These are phyloP conservation scores for Sclerodermus sp. DNA, from an alignment of 2,888 invertebrate genomes.

Conservation along the genomic window DNA sequence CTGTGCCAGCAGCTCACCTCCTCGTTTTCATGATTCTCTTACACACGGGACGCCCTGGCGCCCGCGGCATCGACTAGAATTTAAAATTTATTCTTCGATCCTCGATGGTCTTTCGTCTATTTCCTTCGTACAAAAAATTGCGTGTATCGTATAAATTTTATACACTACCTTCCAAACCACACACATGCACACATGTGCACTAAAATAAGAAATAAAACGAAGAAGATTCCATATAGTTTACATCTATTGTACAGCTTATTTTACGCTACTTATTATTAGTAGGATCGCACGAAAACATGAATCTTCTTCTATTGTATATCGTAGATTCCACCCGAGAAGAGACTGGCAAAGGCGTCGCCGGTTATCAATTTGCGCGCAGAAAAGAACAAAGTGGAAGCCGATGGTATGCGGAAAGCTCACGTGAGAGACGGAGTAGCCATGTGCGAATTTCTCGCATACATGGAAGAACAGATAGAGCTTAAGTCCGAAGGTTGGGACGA, in stretches of 20 bases:
- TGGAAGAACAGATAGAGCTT: slow-evolving; percentile 62
- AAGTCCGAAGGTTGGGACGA: slow-evolving; percentile 67
- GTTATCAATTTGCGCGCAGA: slow-evolving; percentile 83
- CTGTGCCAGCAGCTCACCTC: slow-evolving; percentile 24
- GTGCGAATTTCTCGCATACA: slow-evolving; percentile 79
- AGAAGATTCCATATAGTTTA: background rate
- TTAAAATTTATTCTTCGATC: too few relatives aligned
- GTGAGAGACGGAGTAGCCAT: slow-evolving; percentile 86
- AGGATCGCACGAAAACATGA: too few relatives aligned
- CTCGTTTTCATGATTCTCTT: slow-evolving; percentile 36
- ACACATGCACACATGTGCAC: too few relatives aligned
- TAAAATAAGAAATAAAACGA: too few relatives aligned
- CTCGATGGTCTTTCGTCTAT: too few relatives aligned
- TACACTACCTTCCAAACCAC: too few relatives aligned
- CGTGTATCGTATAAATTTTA: too few relatives aligned
- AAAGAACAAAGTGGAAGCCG: slow-evolving; percentile 79
- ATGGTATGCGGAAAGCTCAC: slow-evolving; percentile 83
- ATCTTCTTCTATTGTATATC: slow-evolving; percentile 3
- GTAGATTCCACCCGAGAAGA: slow-evolving; percentile 61
- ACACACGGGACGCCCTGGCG: slow-evolving; percentile 44
- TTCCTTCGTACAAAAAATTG: too few relatives aligned
- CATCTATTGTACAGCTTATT: too few relatives aligned
- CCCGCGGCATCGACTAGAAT: slow-evolving; percentile 38
- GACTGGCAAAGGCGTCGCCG: slow-evolving; percentile 71
- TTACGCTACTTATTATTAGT: too few relatives aligned